phyloP scores from a whole-genome alignment of 2,888 invertebrate genomes.

The Eilema sororculum region DNA sequence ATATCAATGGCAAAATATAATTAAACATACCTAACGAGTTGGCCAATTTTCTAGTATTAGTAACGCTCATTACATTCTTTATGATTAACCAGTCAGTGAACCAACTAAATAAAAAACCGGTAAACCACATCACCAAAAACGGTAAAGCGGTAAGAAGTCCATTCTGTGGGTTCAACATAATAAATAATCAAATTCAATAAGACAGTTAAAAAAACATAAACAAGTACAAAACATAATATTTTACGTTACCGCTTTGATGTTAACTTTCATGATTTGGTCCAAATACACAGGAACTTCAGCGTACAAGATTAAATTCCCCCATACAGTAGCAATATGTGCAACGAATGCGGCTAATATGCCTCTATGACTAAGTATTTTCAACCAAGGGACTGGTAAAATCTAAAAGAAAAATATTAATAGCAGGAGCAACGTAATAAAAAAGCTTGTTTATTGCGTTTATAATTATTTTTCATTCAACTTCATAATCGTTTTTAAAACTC shows the following conservation, averaged over 20 bases:
- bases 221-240: too few species aligned
- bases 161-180: constrained; percentile 82
- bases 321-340: constrained; percentile 89
- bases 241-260: constrained; percentile 77
- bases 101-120: constrained; percentile 90
- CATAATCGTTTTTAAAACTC: too few species aligned
- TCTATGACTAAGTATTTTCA: constrained; percentile 88
- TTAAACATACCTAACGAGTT: constrained; percentile 79
- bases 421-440: too few species aligned
- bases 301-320: constrained; percentile 93
- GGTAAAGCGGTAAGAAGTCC: constrained; percentile 90
- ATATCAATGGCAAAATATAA: too few species aligned
- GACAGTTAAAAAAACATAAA: not conserved
- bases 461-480: too few species aligned
- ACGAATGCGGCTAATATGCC: constrained; percentile 84
- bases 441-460: too few species aligned
- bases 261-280: constrained; percentile 89
- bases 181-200: not conserved
- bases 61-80: constrained; percentile 82
- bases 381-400: constrained; percentile 89
- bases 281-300: constrained; percentile 93
- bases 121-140: constrained; percentile 91
- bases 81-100: constrained; percentile 49
- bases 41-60: constrained; percentile 86
- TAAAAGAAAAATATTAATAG: constrained; percentile 30